These are phyloP conservation scores for Lasiurus cinereus DNA, from an alignment of 2,113 vertebrate genomes.

Conservation along the genomic window DNA sequence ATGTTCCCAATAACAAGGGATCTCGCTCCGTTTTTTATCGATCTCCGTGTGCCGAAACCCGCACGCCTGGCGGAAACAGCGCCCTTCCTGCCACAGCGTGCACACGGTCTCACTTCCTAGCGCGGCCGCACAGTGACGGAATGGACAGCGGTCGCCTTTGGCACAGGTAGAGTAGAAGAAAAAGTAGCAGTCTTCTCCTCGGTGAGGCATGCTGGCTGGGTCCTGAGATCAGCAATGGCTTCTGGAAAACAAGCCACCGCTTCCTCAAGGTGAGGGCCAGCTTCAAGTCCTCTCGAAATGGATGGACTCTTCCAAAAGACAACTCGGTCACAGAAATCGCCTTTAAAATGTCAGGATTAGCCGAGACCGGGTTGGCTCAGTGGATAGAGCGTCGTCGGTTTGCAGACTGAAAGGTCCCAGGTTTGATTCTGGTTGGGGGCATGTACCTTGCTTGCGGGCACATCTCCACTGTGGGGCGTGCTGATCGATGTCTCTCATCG, in stretches of 20 bases:
- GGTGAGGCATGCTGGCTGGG: constrained; percentile 90
- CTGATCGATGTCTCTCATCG: too few relatives aligned
- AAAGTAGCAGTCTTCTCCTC: constrained; percentile 98
- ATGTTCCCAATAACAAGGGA: too few relatives aligned
- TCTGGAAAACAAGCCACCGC: constrained; percentile 70
- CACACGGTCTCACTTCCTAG: constrained; percentile 95
- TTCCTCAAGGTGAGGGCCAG: constrained; percentile 72
- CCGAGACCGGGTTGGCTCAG: too few relatives aligned
- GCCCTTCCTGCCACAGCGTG: constrained; percentile 95
- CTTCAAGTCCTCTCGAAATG: constrained; percentile 71
- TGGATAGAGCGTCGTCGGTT: too few relatives aligned
- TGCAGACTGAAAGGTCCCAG: too few relatives aligned
- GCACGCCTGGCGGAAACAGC: constrained; percentile 95
- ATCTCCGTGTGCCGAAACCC: constrained; percentile 98
- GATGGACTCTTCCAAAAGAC: constrained; percentile 82
- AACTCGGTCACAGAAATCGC: constrained; percentile 83
- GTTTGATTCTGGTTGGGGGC: too few relatives aligned
- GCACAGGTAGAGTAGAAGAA: constrained; percentile 97
- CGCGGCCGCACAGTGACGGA: constrained; percentile 96
- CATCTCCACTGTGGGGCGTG: too few relatives aligned
- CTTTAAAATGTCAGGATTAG: constrained; percentile 80
- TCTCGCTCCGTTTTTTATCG: constrained; percentile 71
- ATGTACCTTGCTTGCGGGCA: too few relatives aligned
- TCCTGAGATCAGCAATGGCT: constrained; percentile 65
- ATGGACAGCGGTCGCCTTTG: constrained; percentile 96